These are phyloP conservation scores for Cephalophus harveyi DNA, from an alignment of 2,113 vertebrate species.

Conservation along the genomic window DNA sequence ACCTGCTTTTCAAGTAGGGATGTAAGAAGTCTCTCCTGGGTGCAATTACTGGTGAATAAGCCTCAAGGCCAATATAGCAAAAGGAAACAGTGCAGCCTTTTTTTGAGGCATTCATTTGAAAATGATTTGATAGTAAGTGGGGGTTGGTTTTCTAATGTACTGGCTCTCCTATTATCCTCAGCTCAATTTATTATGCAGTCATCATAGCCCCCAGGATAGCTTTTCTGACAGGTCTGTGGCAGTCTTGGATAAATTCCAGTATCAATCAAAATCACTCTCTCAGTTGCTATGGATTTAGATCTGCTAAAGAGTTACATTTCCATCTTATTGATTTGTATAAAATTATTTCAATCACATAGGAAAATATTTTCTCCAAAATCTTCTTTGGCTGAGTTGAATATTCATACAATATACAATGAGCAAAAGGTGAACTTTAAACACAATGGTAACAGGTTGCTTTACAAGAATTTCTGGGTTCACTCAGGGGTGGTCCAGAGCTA, in stretches of 20 bases:
- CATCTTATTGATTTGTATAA: not conserved
- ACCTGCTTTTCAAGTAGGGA: not conserved
- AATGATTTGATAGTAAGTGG: not conserved
- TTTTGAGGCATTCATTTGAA: not conserved
- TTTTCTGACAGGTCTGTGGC: not conserved
- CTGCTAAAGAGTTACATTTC: not conserved
- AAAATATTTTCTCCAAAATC: not conserved
- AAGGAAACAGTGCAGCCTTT: not conserved
- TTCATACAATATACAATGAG: not conserved
- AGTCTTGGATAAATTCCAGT: not conserved
- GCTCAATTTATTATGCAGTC: not conserved
- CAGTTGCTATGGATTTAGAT: not conserved
- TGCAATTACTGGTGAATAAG: not conserved
- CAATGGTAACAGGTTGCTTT: not conserved
- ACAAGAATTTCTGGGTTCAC: not conserved
- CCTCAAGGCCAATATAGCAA: not conserved
- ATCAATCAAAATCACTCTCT: not conserved
- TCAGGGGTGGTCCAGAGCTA: not conserved
- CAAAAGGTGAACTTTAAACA: not conserved
- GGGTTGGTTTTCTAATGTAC: not conserved
- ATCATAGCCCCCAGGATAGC: not conserved
- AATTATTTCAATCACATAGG: constrained; percentile 19
- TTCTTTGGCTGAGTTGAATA: not conserved
- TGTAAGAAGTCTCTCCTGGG: not conserved
- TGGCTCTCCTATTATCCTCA: not conserved